Conservation (phyloP, 2,113 vertebrate species). For the Psittacula cyanocephala region DNA sequence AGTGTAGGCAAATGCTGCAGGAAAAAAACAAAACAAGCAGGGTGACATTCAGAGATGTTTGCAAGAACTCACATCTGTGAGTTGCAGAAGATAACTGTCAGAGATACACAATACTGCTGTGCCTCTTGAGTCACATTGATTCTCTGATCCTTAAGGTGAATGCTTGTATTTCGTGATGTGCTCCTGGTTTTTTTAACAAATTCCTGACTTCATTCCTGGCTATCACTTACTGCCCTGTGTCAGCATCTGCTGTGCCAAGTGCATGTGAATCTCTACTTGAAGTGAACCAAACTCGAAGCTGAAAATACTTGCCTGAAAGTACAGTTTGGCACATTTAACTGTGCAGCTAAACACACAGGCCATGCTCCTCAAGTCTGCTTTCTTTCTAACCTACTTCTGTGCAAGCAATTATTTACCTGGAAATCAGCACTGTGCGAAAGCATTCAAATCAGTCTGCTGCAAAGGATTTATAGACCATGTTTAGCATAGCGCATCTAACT, state of each 20-base stretch:
- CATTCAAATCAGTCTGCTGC: neutral
- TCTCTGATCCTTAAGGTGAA: neutral
- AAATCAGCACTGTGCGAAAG: neutral
- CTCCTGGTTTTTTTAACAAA: neutral
- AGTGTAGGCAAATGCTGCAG: neutral
- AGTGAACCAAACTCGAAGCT: neutral
- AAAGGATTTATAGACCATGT: neutral
- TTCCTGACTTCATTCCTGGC: neutral
- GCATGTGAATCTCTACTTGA: neutral
- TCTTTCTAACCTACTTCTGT: neutral
- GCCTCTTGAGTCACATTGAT: neutral
- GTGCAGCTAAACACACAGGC: neutral
- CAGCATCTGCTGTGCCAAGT: neutral
- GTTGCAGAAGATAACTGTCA: neutral
- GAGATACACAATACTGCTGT: neutral
- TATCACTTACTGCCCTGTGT: neutral
- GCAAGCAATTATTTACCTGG: neutral
- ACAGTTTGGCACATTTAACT: neutral
- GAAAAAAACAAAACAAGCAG: neutral
- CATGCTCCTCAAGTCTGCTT: neutral
- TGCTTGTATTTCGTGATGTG: neutral
- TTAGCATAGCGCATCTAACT: neutral
- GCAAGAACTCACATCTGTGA: neutral
- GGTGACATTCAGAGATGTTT: neutral
- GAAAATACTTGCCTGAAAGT: neutral